Percentiles rank a stretch among this genome's conserved stretches.
phyloP scores from a whole-genome alignment of 1,140 invertebrate species.

The Diuraphis noxia region DNA sequence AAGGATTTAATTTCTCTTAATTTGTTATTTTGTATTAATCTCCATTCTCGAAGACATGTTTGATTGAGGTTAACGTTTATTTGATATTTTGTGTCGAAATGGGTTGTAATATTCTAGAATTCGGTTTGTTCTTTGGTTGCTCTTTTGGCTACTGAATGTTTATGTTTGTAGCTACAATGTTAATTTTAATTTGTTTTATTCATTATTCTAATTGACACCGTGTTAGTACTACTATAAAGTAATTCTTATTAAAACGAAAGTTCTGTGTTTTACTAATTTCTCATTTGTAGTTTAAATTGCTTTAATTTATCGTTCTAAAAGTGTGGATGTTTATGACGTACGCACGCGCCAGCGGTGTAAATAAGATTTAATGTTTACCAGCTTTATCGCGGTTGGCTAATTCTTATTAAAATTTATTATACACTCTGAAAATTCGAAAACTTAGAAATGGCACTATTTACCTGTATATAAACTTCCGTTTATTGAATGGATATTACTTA shows the following conservation, averaged over 20 bases:
- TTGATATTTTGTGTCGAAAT: too few species aligned
- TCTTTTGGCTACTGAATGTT: too few species aligned
- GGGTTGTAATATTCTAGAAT: too few species aligned
- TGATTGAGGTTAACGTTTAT: too few species aligned
- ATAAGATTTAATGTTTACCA: neutral
- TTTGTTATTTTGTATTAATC: too few species aligned
- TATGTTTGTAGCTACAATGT: neutral
- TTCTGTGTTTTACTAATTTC: constrained; percentile 4
- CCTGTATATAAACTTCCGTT: neutral
- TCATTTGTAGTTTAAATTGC: neutral
- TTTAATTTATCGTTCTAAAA: constrained; percentile 24
- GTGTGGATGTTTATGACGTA: constrained; percentile 20
- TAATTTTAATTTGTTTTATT: constrained; percentile 22
- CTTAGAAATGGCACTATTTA: neutral
- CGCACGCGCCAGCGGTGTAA: neutral
- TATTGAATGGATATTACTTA: neutral
- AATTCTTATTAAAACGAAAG: neutral
- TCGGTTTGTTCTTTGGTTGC: too few species aligned
- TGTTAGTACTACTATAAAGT: neutral
- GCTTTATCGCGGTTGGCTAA: neutral
- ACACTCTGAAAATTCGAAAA: neutral
- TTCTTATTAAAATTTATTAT: constrained; percentile 25
- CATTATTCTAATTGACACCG: neutral
- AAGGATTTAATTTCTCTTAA: too few species aligned
- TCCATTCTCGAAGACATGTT: too few species aligned